phyloP scores from a whole-genome alignment of 1,140 invertebrate genomes.

The Danaus plexippus region DNA sequence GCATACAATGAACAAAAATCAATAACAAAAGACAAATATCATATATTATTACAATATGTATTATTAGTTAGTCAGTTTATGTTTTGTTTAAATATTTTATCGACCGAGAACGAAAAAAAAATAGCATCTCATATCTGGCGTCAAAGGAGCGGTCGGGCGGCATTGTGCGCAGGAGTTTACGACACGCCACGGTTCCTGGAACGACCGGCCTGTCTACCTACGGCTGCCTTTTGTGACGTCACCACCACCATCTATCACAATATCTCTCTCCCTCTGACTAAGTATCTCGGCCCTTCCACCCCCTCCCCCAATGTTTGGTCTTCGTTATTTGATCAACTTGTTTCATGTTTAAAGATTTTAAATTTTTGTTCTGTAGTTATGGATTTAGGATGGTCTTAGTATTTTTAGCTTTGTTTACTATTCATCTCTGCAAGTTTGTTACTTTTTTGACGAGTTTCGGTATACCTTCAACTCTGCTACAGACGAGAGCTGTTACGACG shows the following conservation, averaged over 20 bases:
- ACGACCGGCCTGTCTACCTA: constrained; percentile 37
- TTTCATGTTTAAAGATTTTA: constrained; percentile 23
- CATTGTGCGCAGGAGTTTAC: constrained; percentile 52
- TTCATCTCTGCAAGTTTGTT: no score
- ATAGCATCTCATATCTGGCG: constrained; percentile 24
- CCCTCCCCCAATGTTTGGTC: constrained; percentile 33
- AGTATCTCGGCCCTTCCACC: constrained; percentile 3
- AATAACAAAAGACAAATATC: no score
- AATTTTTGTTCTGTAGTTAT: constrained; percentile 12
- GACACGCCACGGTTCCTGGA: constrained; percentile 48
- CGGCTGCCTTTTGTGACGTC: constrained; percentile 54
- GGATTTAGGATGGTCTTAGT: constrained; percentile 5
- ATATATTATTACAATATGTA: no score
- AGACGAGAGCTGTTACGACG: no score
- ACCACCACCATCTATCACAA: constrained; percentile 8
- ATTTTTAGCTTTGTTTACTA: not conserved
- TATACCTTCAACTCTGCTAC: no score
- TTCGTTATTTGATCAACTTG: constrained; percentile 38
- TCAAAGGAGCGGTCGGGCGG: constrained; percentile 23
- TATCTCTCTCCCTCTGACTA: no score
- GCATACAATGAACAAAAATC: no score
- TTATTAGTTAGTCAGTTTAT: no score
- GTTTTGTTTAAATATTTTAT: no score
- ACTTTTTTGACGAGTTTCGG: no score
- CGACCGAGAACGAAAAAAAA: constrained; percentile 3